Base-by-base conservation (phyloP, 2,888 invertebrate species). In the Herminia tarsipennalis region DNA sequence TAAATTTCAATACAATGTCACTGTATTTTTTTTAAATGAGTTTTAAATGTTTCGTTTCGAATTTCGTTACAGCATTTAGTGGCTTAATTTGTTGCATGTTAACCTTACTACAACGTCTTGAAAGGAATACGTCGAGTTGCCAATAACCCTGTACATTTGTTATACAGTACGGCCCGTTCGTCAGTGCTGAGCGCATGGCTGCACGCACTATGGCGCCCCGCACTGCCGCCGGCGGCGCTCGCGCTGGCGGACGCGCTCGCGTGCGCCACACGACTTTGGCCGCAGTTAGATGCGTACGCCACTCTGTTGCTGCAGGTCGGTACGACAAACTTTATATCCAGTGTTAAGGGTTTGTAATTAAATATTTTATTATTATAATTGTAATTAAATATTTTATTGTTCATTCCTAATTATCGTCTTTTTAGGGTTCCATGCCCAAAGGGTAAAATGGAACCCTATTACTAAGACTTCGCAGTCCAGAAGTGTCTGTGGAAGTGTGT, bases 181-280 rank as follows among this genome's bases (percentile, higher is more conserved):
- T 50, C 65, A 10, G 37, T 77, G 17, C 42, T 78, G 29, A 42
- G 66, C 2, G 78, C 76, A 16, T 89, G 89, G 89, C 63, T 83
- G 44, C 80, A 78, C 52, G 81, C 76, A 16, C 61, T 83, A 51
- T 81, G 86, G 80, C 65, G 61, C 20, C 51, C 57, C 17, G 25
- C 45, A 51, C 36, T 57, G 47, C 5, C 55, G 21, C 9, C 46
- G n/a, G 80, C 77, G 39, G 57, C 66, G 0, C 71, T 72, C 5
- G 56, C 73, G 10, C 51, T 82, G n/a, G 48, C 71, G 8, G 53
- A 81, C 48, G 66, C 71, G 0, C 43, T 57, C 1, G 35, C 55
- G 0, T 8, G 33, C 1, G 37, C 45, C 9, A 43, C 50, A 0
- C 8, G 65, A 0, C 50, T 51, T 55, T 82, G 46, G 66, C 73